Percentiles rank a stretch among this genome's conserved stretches.
Evolutionary conservation across 1,140 invertebrate genomes (phyloP).

Genomic region (Samia ricini): DNA sequence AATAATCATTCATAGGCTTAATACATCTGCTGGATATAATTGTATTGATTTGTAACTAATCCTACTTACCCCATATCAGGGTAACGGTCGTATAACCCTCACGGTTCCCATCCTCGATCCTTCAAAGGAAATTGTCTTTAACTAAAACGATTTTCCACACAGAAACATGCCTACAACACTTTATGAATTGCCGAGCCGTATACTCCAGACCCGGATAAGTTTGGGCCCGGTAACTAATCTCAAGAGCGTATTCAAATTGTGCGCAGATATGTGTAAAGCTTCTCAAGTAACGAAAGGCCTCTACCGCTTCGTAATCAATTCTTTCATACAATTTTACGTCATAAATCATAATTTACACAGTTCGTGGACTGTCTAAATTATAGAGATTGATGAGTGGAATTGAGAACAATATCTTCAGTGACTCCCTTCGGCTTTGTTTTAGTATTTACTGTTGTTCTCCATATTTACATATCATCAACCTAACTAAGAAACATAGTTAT

Average conservation of each 20-base stretch:
- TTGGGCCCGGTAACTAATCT: neutral
- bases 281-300: neutral
- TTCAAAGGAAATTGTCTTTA: slow-evolving; percentile 1
- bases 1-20: neutral
- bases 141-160: neutral
- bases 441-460: too few relatives aligned
- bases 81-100: neutral
- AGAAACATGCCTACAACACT: neutral
- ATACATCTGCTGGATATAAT: neutral
- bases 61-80: neutral
- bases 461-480: too few relatives aligned
- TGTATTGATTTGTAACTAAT: neutral
- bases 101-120: neutral
- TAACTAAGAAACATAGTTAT: too few relatives aligned
- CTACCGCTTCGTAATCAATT: neutral
- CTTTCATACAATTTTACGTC: neutral
- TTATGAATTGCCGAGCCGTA: neutral
- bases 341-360: neutral
- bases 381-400: too few relatives aligned
- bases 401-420: too few relatives aligned
- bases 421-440: too few relatives aligned
- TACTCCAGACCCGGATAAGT: neutral
- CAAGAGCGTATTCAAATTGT: neutral
- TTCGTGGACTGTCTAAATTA: neutral
- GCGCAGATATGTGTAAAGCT: neutral